Percentiles rank a stretch among this genome's conserved stretches.
Evolutionary conservation across 2,888 invertebrate genomes (phyloP).

Genomic region (Sepiola atlantica): DNA sequence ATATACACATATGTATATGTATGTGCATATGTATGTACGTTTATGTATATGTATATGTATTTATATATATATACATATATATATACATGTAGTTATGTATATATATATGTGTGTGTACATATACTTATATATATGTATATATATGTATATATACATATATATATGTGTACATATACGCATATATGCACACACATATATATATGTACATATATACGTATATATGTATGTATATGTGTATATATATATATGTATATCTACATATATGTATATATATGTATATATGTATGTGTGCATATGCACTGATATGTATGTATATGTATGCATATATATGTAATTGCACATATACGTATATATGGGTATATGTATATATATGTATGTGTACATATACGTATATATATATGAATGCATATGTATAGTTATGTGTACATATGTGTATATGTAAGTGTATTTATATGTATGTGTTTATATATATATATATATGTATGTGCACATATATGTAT

Average conservation of each 20-base stretch:
- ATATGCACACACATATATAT: too few species aligned
- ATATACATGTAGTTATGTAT: neutral
- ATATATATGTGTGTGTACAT: neutral
- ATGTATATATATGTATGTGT: neutral
- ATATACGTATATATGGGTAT: neutral
- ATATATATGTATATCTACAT: neutral
- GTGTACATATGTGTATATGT: too few species aligned
- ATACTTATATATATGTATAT: neutral
- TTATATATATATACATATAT: neutral
- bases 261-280: neutral
- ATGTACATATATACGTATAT: neutral
- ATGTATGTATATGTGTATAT: neutral
- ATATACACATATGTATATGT: neutral
- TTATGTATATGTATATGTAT: neutral
- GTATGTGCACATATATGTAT: too few species aligned
- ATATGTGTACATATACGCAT: too few species aligned
- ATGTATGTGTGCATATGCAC: too few species aligned
- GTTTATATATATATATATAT: too few species aligned
- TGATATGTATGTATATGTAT: too few species aligned
- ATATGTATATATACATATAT: neutral
- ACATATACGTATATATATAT: too few species aligned
- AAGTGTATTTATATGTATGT: too few species aligned
- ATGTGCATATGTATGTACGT: neutral
- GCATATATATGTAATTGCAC: neutral
- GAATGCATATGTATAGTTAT: too few species aligned